Base-by-base conservation (phyloP, 2,113 vertebrate species). In the Hippocampus zosterae region DNA sequence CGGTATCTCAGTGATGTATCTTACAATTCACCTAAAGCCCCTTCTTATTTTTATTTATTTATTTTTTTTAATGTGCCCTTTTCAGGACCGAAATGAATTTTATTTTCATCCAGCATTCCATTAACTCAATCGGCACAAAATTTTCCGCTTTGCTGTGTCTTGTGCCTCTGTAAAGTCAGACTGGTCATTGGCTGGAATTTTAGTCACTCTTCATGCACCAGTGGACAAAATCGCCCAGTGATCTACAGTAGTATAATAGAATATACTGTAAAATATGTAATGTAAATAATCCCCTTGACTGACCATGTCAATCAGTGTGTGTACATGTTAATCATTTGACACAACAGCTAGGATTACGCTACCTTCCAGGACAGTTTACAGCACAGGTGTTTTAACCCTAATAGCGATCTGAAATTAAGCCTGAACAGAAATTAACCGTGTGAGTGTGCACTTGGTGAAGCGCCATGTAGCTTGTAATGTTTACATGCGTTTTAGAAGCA, bases 401-500 rank as follows among this genome's bases (percentile, higher is more conserved):
- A 44, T 46, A 65, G 23, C 41, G 55, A 48, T 7, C 18, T 66
- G 37, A 79, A 65, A 71, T 69, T 15, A 65, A 50, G 18, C 59
- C 37, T 46, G 67, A 64, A 68, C 21, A n/a, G 55, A 60, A 66
- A 27, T 42, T 56, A 77, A 63, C 64, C 69, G 53, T 53, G 56
- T 71, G 68, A 48, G 69, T 68, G 71, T 11, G 50, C 65, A 53
- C 69, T 80, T 70, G 69, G 25, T 69, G 33, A 66, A 83, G 68
- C 70, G 46, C 23, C 15, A 50, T 69, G 61, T 74, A 77, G 74
- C 73, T 69, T 70, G 69, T 25, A 67, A 65, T 78, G 77, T 74
- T 61, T 15, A 21, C 3, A 67, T 82, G 72, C 74, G 33, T 72
- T 67, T 73, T 76, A 77, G 77, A 56, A 67, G 68, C 74, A 68